Evolutionary conservation across 2,888 invertebrate species (phyloP), one percentile per base, ranked within the genome.

Genomic region (Blomia tropicalis): DNA sequence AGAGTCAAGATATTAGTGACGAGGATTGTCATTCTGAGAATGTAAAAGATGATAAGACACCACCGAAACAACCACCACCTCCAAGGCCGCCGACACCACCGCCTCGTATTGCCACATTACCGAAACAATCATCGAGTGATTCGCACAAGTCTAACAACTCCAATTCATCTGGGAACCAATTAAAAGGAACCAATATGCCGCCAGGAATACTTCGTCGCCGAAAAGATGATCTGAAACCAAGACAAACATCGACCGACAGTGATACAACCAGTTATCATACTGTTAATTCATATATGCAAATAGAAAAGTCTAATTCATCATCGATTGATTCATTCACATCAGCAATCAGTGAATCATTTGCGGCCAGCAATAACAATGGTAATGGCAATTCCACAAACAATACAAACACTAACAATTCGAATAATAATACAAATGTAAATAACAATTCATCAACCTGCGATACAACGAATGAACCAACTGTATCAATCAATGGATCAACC

Each of bases 251-350:
- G 7, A 64, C 64, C 19, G 64, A 64, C 22, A 43, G 44, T 22
- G 64, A 64, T 25, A 61, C 61, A 4, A 58, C 44, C 3, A 63
- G 64, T 36, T 64, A 64, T 62, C 54, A 54, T 29, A 64, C 64
- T 19, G 64, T 60, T 23, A 29, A 32, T 25, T 64, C 64, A 14
- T 56, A 56, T 22, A 47, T 60, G 3, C 51, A 53, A n/a, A 51
- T 58, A n/a, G 43, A 41, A 1, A 62, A 58, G 43, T 22, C 36
- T 5, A 32, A 30, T 23, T 58, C 25, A 19, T 58, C 58, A 1
- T 62, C 62, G 1, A 58, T 62, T 29, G 62, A 62, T 25, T 62
- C 62, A 7, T 62, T 43, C 29, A 58, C 58, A 5, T 62, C 62
- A 5, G 62, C 62, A 4, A 43, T 25, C 1, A 58, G 58, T 30